These are phyloP conservation scores for Oncorhynchus clarkii DNA, from an alignment of 2,113 vertebrate species.

Conservation along the genomic window DNA sequence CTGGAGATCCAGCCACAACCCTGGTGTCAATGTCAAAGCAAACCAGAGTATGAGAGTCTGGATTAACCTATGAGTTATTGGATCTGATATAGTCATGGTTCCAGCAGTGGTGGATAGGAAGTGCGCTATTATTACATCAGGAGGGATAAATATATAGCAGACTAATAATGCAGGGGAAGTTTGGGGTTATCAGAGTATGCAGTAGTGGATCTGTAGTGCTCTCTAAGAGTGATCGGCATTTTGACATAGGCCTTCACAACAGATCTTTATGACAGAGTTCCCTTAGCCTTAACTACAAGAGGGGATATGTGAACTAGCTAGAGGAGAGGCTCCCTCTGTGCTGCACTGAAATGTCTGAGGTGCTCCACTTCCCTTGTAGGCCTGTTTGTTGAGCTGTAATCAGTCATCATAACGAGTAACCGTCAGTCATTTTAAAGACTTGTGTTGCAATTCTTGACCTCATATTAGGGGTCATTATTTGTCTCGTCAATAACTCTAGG, in stretches of 20 bases:
- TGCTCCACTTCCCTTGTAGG: neutral
- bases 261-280: neutral
- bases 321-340: too few relatives aligned
- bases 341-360: neutral
- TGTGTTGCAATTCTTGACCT: neutral
- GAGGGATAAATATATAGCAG: too few relatives aligned
- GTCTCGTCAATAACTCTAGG: neutral
- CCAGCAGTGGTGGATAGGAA: constrained; percentile 33
- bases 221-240: neutral
- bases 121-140: constrained; percentile 11
- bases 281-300: too few relatives aligned
- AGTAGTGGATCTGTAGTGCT: too few relatives aligned
- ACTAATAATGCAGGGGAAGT: too few relatives aligned
- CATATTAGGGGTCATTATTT: neutral
- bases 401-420: neutral
- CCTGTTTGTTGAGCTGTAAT: neutral
- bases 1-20: constrained; percentile 59
- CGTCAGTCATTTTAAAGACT: neutral
- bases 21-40: constrained; percentile 62
- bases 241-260: neutral
- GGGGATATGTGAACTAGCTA: too few relatives aligned
- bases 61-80: constrained; percentile 46
- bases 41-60: constrained; percentile 17
- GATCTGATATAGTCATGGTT: constrained; percentile 33
- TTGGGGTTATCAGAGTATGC: too few relatives aligned